Conservation (phyloP, 2,113 vertebrate genomes). For the Ceyx margarethae region DNA sequence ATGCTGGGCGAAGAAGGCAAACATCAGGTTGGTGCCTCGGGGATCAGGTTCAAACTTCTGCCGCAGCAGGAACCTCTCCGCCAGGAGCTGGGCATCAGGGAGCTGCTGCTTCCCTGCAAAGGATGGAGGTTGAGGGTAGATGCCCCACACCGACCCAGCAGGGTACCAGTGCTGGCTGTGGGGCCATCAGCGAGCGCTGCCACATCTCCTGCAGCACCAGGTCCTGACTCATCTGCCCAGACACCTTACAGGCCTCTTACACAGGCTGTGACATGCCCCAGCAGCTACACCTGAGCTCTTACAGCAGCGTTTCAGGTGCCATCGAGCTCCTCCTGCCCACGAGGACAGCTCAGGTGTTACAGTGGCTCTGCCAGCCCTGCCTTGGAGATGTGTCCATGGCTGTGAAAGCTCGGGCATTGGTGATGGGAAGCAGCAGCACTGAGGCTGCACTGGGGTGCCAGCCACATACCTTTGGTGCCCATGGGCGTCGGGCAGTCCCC, state of each 20-base stretch:
- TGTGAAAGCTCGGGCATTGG: accelerated
- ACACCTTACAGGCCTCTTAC: background rate
- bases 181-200: background rate
- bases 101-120: conserved; percentile 82
- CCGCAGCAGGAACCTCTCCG: conserved; percentile 80
- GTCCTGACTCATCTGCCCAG: background rate
- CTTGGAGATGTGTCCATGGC: background rate
- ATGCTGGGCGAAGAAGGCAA: conserved; percentile 96
- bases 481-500: conserved; percentile 87
- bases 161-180: background rate
- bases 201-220: background rate
- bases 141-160: accelerated
- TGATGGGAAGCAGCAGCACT: background rate
- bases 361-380: background rate
- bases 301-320: background rate
- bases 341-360: background rate
- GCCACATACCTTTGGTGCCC: conserved; percentile 85
- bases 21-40: conserved; percentile 89
- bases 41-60: conserved; percentile 85
- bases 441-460: background rate
- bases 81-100: conserved; percentile 81
- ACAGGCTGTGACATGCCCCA: background rate
- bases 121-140: background rate
- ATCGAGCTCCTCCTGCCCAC: background rate
- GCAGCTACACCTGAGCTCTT: background rate